These are phyloP conservation scores for Drosophila longiperda DNA, from an alignment of 2,888 invertebrate genomes.

Conservation along the genomic window DNA sequence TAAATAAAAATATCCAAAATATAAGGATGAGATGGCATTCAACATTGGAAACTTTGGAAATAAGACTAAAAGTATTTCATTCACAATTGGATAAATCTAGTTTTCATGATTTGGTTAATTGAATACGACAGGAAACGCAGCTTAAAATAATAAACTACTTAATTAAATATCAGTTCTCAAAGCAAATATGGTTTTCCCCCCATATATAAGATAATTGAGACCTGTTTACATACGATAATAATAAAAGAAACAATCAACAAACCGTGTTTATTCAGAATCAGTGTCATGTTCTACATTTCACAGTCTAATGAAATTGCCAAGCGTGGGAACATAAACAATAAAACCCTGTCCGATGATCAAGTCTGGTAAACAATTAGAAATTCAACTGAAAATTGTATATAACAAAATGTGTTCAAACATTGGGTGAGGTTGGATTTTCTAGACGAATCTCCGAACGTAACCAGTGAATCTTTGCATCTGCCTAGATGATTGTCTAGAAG, in stretches of 20 bases:
- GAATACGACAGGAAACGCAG: not conserved
- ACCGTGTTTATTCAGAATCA: slow-evolving; percentile 25
- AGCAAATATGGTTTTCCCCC: not conserved
- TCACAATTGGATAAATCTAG: not conserved
- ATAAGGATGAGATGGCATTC: not conserved
- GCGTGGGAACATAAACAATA: slow-evolving; percentile 73
- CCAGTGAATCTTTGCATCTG: slow-evolving; percentile 29
- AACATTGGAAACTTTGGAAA: not conserved
- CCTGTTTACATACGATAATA: not conserved
- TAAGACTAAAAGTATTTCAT: not conserved
- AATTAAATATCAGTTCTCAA: not conserved
- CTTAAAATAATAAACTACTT: no score
- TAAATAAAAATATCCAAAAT: not conserved
- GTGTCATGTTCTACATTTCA: slow-evolving; percentile 25
- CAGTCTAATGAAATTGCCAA: slow-evolving; percentile 47
- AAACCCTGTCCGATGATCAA: slow-evolving; percentile 17
- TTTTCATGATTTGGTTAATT: not conserved
- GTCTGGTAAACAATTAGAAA: slow-evolving; percentile 45
- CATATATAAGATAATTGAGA: not conserved
- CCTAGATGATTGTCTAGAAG: slow-evolving; percentile 19
- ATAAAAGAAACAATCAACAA: not conserved
- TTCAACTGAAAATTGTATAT: slow-evolving; percentile 43
- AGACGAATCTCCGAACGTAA: slow-evolving; percentile 2
- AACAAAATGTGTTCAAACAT: slow-evolving; percentile 15
- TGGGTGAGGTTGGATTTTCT: slow-evolving; percentile 1